Base-by-base conservation (phyloP, 2,888 invertebrate species). In the Ophion ventricosus region DNA sequence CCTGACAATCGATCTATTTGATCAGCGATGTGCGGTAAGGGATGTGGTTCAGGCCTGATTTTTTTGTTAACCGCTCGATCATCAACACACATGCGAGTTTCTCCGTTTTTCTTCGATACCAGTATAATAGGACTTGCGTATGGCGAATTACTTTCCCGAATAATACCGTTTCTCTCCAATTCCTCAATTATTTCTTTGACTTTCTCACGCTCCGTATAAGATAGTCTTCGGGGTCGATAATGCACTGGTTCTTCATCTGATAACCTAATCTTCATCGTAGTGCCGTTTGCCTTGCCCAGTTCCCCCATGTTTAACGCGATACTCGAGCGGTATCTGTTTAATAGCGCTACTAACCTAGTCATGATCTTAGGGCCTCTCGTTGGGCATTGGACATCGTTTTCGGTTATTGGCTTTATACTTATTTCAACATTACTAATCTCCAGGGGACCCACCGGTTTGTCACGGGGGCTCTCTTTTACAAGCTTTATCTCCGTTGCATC, bases 21-120 rank as follows among this genome's bases (percentile, higher is more conserved):
- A 23, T 94, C 93, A 20, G 92, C 91, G 1, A 93, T 91, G n/a
- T 89, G 86, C 2, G 93, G 92, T 81, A 93, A 86, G 0, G 92
- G 92, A 77, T 90, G 92, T 23, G 88, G 83, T 66, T 92, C 90
- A 3, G 89, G 88, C 3, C 90, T 87, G 0, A 92, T 93, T 0
- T 87, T 85, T 1, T 80, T 74, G 76, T 93, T 93, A 0, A 93
- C 66, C 10, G 57, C 67, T 1, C 91, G 76, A 23, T 88, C 92
- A 78, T 90, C 90, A 5, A 91, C 54, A 49, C 86, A 86, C 67
- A 90, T 69, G 11, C 89, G 82, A 8, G 72, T 26, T 35, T 87
- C 86, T 8, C 87, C 88, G 8, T 83, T 87, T 57, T 86, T 82
- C 72, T 91, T 90, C 3, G 64, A 20, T 2, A 90, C 90, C 1